These are phyloP conservation scores for Bambusicola thoracicus DNA, from an alignment of 2,113 vertebrate species.

Conservation along the genomic window DNA sequence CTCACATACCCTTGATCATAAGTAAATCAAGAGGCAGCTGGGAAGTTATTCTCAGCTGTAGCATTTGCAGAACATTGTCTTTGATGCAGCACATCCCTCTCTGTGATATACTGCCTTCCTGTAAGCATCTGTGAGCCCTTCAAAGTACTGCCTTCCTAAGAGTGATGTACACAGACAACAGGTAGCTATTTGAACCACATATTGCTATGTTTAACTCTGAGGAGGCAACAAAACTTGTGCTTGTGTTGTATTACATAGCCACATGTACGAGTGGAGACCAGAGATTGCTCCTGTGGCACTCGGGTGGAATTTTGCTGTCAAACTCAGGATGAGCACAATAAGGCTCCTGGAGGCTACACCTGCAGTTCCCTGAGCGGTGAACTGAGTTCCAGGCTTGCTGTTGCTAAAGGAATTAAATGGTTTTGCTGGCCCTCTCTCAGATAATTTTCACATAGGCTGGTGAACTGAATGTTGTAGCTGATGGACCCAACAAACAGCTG, in stretches of 20 bases:
- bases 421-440: background rate
- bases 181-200: background rate
- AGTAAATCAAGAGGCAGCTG: background rate
- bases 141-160: background rate
- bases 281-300: background rate
- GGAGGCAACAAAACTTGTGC: background rate
- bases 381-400: background rate
- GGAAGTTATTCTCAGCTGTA: conserved; percentile 6
- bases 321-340: background rate
- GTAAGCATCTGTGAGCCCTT: background rate
- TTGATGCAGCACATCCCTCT: background rate
- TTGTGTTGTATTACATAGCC: background rate
- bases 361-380: background rate
- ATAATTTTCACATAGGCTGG: background rate
- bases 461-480: background rate
- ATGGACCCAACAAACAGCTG: background rate
- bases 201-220: background rate
- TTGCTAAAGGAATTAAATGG: background rate
- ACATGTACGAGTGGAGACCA: background rate
- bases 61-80: background rate
- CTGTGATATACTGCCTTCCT: background rate
- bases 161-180: background rate
- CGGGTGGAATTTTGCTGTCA: background rate
- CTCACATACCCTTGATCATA: background rate
- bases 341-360: background rate